Base-by-base conservation (phyloP, 2,113 vertebrate species). In the Daphoenositta chrysoptera region DNA sequence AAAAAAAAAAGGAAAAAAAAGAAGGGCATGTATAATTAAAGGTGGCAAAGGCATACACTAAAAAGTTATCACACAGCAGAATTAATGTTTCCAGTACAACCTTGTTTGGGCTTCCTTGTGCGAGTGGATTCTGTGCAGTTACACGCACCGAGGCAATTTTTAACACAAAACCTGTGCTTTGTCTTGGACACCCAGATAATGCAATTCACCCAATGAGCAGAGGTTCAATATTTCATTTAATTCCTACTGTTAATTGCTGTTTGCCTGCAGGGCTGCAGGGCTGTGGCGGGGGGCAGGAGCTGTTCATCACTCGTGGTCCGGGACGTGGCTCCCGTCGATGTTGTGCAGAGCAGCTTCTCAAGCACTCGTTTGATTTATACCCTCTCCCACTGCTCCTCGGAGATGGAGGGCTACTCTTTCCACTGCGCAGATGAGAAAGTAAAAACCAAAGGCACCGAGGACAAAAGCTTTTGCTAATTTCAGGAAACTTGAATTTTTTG, bases 221-320 rank as follows among this genome's bases (percentile, higher is more conserved):
- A 58, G 35, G 48, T 82, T 95, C 92, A 91, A 58, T 94, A 93
- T 81, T 92, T 92, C 77, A 58, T 89, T 84, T 89, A 92, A 83
- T 90, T 72, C 64, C 70, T 66, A 44, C 45, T 75, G 80, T 91
- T 96, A 93, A 94, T 86, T 77, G 50, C 66, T 80, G 50, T 45
- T 87, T 4, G 0, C 71, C 77, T 87, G 72, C 58, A 53, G 82
- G 93, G 47, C 44, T 87, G 9, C 53, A 7, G 72, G 89, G 54
- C 57, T 90, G 33, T 86, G 70, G 61, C 54, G 7, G 60, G 65
- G 80, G 75, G 58, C 72, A 73, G 58, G 86, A 65, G 15, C 51
- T 40, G 75, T 90, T 94, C 77, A 93, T 93, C 78, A 60, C 84
- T 37, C 31, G 22, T 24, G 58, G 85, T 51, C 71, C 57, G 30